These are phyloP conservation scores for Standfussiana lucernea DNA, from an alignment of 2,888 invertebrate genomes.

Conservation along the genomic window DNA sequence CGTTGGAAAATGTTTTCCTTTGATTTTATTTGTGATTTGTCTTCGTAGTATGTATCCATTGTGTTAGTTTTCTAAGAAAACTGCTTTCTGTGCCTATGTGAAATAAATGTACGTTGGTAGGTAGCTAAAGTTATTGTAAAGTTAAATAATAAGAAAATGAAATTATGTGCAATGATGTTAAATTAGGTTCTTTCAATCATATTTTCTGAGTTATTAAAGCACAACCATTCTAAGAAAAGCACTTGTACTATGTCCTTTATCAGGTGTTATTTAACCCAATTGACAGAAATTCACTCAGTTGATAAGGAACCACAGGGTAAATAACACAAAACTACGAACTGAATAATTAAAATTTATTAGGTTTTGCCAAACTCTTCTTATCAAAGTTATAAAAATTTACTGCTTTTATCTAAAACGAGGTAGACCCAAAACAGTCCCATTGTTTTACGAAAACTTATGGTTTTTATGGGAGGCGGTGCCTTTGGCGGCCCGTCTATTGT, in stretches of 20 bases:
- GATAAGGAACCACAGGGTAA: slow-evolving; percentile 37
- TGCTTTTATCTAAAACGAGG: slow-evolving; percentile 58
- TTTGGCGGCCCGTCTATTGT: slow-evolving; percentile 73
- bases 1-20: not conserved
- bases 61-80: slow-evolving; percentile 7
- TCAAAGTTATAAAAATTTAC: slow-evolving; percentile 55
- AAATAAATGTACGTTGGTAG: no score
- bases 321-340: not conserved
- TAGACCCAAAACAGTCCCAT: slow-evolving; percentile 62
- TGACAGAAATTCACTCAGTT: not conserved
- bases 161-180: not conserved
- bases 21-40: slow-evolving; percentile 32
- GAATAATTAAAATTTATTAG: slow-evolving; percentile 43
- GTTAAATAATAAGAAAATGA: not conserved
- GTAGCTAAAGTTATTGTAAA: not conserved
- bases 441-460: slow-evolving; percentile 63
- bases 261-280: slow-evolving; percentile 16
- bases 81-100: not conserved
- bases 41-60: not conserved
- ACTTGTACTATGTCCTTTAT: not conserved
- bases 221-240: not conserved
- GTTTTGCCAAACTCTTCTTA: slow-evolving; percentile 47
- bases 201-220: not conserved
- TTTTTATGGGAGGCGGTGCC: slow-evolving; percentile 70
- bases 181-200: not conserved